Base-by-base conservation (phyloP, 2,888 invertebrate genomes). In the Hetaerina titia region DNA sequence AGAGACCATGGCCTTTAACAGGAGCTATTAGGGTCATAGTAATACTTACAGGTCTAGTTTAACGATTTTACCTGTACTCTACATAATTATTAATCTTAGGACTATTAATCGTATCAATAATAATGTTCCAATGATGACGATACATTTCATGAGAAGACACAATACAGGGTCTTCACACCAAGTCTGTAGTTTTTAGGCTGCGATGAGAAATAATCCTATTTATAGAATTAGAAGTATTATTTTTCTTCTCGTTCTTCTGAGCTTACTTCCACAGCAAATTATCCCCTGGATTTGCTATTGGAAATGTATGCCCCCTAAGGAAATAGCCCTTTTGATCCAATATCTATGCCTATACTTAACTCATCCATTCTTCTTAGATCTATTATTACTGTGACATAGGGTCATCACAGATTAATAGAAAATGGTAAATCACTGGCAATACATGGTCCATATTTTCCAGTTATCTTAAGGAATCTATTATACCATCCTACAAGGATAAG, bases 201-300 rank as follows among this genome's bases (percentile, higher is more conserved):
- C 97, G 97, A 95, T 97, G 97, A 97, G 98, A 98, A 96, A 98
- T 98, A 97, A 97, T 98, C 96, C 96, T 98, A 97, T 98, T 98
- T 97, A 98, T 98, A 97, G 96, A 97, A 11, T 98, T 98, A 94
- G 98, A 98, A 97, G 96, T 98, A 95, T 97, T 98, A 96, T 98
- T 97, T 96, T 97, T 98, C 96, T 96, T 97, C 94, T 97, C 97
- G n/a, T 97, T 98, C 96, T 98, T 98, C 96, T 97, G 97, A 97
- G 97, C 97, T 81, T 97, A 97, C 96, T 97, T 97, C 95, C 97
- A 97, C 96, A 97, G 97, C 96, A 97, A 97, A 0, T 95, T 97
- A 95, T 96, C 97, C 0, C 97, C 97, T 0, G 96, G 97, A 64
- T 96, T 97, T 96, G 97, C 98, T 97, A 96, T 98, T 96, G 98